These are phyloP conservation scores for Chloropsis cyanopogon DNA, from an alignment of 2,113 vertebrate genomes.

Conservation along the genomic window DNA sequence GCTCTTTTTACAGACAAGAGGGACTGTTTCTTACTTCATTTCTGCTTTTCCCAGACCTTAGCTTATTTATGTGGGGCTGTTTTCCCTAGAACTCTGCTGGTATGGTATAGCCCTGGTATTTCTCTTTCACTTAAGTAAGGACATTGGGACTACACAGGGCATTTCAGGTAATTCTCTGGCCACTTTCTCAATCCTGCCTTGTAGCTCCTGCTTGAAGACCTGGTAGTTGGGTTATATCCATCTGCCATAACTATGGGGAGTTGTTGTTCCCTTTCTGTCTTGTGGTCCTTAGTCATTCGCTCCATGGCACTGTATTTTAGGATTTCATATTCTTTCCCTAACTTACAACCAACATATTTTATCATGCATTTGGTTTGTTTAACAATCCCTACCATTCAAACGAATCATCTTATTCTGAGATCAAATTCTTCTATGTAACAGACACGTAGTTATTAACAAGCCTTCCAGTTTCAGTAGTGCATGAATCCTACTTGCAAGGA, in stretches of 20 bases:
- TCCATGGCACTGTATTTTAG: neutral
- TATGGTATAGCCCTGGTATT: neutral
- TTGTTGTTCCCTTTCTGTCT: neutral
- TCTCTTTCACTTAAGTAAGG: neutral
- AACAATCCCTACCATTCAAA: neutral
- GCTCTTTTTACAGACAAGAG: neutral
- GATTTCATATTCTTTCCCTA: neutral
- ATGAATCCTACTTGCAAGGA: neutral
- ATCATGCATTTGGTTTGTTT: neutral
- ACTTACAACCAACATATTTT: neutral
- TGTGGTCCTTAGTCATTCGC: neutral
- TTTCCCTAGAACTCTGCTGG: neutral
- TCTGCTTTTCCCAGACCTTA: neutral
- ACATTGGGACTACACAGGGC: neutral
- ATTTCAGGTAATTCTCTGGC: neutral
- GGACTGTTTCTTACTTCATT: neutral
- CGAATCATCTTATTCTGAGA: neutral
- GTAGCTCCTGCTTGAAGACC: neutral
- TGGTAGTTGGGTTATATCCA: neutral
- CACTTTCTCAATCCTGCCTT: neutral
- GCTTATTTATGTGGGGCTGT: neutral
- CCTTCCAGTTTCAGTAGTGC: neutral
- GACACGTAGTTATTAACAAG: neutral
- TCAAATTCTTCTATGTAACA: neutral
- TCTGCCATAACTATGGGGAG: fast-evolving